A percentile compares a stretch with the other conserved stretches of the same genome.
phyloP scores from a whole-genome alignment of 2,797 vertebrate species.

The Betta splendens region DNA sequence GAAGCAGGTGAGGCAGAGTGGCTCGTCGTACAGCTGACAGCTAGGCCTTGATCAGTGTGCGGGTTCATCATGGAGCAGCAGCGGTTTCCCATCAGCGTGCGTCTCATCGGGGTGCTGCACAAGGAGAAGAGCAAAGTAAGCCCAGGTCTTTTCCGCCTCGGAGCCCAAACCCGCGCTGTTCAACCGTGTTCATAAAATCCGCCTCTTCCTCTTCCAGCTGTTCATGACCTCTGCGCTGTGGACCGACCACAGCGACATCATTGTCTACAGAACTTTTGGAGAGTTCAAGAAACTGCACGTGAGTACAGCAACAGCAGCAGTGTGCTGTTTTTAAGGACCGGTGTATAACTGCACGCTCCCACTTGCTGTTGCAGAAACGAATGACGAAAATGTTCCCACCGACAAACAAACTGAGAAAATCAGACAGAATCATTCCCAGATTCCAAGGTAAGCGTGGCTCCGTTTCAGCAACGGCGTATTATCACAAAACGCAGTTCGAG shows the following conservation, averaged over 20 bases:
- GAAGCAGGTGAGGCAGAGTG: background rate
- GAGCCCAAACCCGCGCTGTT: background rate
- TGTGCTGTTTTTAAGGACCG: no score
- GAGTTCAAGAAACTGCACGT: conserved; percentile 81
- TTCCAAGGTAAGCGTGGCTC: conserved; percentile 66
- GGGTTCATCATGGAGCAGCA: conserved; percentile 62
- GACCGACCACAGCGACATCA: conserved; percentile 79
- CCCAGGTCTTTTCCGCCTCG: background rate
- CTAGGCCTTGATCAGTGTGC: background rate
- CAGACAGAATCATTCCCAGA: conserved; percentile 72
- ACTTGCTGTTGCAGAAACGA: conserved; percentile 60
- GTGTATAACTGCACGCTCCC: background rate
- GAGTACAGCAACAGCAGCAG: conserved; percentile 39
- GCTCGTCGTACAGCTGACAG: background rate
- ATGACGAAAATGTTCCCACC: conserved; percentile 75
- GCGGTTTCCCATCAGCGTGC: conserved; percentile 68
- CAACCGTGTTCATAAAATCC: background rate
- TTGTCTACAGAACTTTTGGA: conserved; percentile 75
- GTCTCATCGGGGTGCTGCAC: conserved; percentile 75
- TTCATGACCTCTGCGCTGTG: conserved; percentile 80
- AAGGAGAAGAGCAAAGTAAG: conserved; percentile 78
- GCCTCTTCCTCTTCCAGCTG: conserved; percentile 61
- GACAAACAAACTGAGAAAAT: conserved; percentile 56
- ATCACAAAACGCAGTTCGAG: background rate
- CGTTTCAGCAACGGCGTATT: background rate